Percentiles rank a stretch among this genome's conserved stretches.
phyloP scores from a whole-genome alignment of 2,888 invertebrate genomes.

The Lampropteryx suffumata region DNA sequence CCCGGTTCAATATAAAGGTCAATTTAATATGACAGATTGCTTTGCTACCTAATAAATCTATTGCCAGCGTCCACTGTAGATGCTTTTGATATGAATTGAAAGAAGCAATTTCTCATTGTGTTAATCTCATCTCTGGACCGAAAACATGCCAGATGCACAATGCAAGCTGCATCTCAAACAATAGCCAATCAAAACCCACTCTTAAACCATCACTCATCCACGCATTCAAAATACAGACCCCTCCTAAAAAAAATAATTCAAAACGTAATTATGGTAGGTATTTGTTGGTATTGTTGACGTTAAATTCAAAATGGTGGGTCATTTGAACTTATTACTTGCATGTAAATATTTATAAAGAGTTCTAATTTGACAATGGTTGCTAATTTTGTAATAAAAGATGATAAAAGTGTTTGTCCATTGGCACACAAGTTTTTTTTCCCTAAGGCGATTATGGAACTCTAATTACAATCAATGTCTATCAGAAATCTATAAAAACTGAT shows the following conservation, averaged over 20 bases:
- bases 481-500: too few relatives aligned
- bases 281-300: constrained; percentile 40
- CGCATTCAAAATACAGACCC: constrained; percentile 53
- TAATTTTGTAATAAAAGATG: constrained; percentile 11
- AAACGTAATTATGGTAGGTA: constrained; percentile 43
- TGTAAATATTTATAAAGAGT: constrained; percentile 12
- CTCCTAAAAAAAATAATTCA: constrained; percentile 41
- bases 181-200: constrained; percentile 66
- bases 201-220: constrained; percentile 57
- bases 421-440: constrained; percentile 28
- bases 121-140: too few relatives aligned
- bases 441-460: too few relatives aligned
- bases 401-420: constrained; percentile 10
- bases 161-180: constrained; percentile 62
- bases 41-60: neutral
- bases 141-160: constrained; percentile 47
- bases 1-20: too few relatives aligned
- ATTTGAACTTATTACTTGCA: constrained; percentile 6
- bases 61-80: neutral
- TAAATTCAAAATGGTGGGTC: constrained; percentile 20
- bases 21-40: neutral
- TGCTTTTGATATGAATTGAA: neutral
- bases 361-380: constrained; percentile 19
- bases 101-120: constrained; percentile 7
- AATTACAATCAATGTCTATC: too few relatives aligned